A percentile compares a stretch with the other conserved stretches of the same genome.
Conservation (phyloP, 2,888 invertebrate species). For the Cephus runcator region DNA sequence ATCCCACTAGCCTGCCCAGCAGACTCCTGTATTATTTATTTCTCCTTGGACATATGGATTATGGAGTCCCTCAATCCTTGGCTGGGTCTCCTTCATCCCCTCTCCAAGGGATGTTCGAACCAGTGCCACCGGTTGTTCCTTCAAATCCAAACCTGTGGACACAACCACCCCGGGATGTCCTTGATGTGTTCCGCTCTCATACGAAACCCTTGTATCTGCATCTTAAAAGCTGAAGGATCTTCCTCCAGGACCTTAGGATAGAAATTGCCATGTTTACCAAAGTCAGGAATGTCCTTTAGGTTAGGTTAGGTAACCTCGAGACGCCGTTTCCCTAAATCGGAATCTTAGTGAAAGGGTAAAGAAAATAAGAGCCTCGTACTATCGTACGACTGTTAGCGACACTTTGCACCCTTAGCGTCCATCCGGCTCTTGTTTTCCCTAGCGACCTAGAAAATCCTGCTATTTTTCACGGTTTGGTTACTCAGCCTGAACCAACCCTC, state of each 20-base stretch:
- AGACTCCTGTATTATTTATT: conserved; percentile 61
- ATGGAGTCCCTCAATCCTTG: conserved; percentile 33
- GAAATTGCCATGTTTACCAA: neutral
- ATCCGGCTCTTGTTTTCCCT: neutral
- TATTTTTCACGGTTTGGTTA: neutral
- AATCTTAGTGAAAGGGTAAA: neutral
- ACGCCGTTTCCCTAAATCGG: neutral
- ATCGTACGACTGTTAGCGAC: neutral
- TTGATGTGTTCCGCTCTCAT: neutral
- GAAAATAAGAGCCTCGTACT: neutral
- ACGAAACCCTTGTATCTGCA: neutral
- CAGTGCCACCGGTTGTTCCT: neutral
- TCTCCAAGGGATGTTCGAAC: neutral
- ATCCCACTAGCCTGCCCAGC: conserved; percentile 25
- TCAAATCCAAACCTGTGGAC: neutral
- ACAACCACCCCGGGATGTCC: neutral
- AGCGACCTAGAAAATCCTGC: neutral
- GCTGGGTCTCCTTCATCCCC: neutral
- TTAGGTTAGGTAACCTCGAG: neutral
- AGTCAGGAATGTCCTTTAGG: neutral
- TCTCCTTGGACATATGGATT: conserved; percentile 57
- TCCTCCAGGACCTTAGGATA: neutral
- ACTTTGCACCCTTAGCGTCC: neutral
- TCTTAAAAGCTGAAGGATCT: neutral
- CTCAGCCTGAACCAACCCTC: neutral